Percentiles rank a stretch among this genome's conserved stretches.
phyloP scores from a whole-genome alignment of 2,113 vertebrate genomes.

The Ophthalmolycus amberensis region DNA sequence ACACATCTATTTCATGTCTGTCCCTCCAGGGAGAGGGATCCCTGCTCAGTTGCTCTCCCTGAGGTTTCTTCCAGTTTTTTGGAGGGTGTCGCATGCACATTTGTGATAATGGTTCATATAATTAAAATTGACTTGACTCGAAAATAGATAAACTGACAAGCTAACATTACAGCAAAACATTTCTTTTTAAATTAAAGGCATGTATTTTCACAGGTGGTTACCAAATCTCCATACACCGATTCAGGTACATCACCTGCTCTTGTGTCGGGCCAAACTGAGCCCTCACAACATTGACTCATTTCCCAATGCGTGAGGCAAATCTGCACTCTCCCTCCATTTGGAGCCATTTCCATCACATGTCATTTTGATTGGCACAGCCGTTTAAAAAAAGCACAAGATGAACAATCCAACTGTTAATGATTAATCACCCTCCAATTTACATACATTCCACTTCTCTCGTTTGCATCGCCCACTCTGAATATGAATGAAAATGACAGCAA shows the following conservation, averaged over 20 bases:
- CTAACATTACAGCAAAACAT: no score
- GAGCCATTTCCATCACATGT: not conserved
- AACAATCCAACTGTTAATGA: not conserved
- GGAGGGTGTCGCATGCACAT: no score
- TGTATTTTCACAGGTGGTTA: not conserved
- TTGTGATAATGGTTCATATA: no score
- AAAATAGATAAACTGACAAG: not conserved
- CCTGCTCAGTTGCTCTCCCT: no score
- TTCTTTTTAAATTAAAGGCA: not conserved
- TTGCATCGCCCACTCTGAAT: slow-evolving; percentile 3
- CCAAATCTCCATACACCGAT: not conserved
- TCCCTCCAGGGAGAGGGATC: no score
- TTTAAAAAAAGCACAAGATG: not conserved
- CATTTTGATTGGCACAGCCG: slow-evolving; percentile 9
- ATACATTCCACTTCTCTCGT: slow-evolving; percentile 9
- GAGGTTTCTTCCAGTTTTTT: no score
- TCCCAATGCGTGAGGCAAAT: not conserved
- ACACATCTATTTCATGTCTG: no score
- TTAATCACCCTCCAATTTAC: slow-evolving; percentile 12
- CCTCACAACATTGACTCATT: not conserved
- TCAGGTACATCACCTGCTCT: not conserved
- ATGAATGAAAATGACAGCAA: not conserved
- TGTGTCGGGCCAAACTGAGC: not conserved
- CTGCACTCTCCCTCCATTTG: not conserved
- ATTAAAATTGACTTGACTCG: no score